phyloP scores from a whole-genome alignment of 2,113 vertebrate genomes.

The Terrapene triunguis region DNA sequence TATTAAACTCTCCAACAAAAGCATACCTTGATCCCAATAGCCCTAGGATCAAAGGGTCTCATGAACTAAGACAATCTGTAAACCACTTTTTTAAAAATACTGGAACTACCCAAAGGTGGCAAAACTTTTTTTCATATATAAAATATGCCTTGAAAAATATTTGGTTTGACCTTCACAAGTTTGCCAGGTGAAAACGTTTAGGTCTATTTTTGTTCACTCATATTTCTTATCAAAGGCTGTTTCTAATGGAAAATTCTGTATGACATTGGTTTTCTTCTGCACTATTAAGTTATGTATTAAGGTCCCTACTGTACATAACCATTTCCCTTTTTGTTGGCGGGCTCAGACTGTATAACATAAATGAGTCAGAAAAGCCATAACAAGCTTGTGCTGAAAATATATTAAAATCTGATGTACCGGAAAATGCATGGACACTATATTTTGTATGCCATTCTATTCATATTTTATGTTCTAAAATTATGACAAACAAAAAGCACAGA shows the following conservation, averaged over 20 bases:
- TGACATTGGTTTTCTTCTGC: background rate
- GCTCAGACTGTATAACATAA: conserved; percentile 53
- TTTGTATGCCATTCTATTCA: conserved; percentile 5
- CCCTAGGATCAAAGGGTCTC: background rate
- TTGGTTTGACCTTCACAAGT: background rate
- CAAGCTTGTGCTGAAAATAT: conserved; percentile 12
- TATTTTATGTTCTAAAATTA: conserved; percentile 35
- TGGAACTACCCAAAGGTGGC: background rate
- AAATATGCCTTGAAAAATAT: background rate
- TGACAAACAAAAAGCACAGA: background rate
- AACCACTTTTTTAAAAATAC: background rate
- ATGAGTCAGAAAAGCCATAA: conserved; percentile 15
- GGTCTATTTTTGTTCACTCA: background rate
- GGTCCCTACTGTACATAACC: conserved; percentile 35
- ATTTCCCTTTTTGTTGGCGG: conserved; percentile 43
- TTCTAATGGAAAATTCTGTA: background rate
- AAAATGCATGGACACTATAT: conserved; percentile 48
- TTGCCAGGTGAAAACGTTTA: background rate
- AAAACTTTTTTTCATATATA: background rate
- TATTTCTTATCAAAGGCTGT: background rate
- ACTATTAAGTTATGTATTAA: conserved; percentile 47
- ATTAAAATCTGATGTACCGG: conserved; percentile 5
- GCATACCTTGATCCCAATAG: background rate
- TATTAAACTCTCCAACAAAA: background rate
- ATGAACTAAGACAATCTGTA: background rate